Conservation (phyloP, 2,797 vertebrate species). For the Eospalax fontanierii region DNA sequence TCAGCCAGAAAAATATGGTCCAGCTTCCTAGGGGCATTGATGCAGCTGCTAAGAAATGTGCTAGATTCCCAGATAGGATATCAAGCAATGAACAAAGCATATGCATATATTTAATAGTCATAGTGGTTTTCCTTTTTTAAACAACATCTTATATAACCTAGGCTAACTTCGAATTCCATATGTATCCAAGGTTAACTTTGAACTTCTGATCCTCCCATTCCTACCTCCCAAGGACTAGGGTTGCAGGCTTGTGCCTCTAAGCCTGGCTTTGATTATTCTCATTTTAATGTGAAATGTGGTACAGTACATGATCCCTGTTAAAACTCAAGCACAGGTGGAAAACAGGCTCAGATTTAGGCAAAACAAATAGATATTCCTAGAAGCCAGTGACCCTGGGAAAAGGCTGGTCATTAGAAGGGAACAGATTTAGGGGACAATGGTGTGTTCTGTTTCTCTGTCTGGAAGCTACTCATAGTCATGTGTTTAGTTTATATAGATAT, state of each 20-base stretch:
- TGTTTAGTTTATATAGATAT: background rate
- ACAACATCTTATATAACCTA: too few relatives aligned
- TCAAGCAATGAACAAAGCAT: background rate
- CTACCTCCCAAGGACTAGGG: too few relatives aligned
- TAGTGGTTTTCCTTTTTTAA: too few relatives aligned
- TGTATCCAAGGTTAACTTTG: too few relatives aligned
- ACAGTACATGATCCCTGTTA: background rate
- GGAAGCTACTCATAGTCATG: background rate
- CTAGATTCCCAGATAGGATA: background rate
- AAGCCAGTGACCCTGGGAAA: background rate
- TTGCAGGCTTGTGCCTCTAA: too few relatives aligned
- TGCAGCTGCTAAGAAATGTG: background rate
- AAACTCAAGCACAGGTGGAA: slow-evolving; percentile 27
- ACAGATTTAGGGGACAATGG: background rate
- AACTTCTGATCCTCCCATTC: too few relatives aligned
- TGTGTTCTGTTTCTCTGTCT: background rate
- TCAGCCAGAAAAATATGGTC: background rate
- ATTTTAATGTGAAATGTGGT: background rate
- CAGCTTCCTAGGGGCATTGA: background rate
- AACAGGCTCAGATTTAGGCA: background rate
- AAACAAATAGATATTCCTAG: background rate
- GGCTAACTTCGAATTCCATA: too few relatives aligned
- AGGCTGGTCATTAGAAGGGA: too few relatives aligned
- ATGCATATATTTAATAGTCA: background rate
- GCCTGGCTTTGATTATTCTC: background rate